A percentile compares a stretch with the other conserved stretches of the same genome.
Conservation (phyloP, 2,797 vertebrate genomes). For the Phyllotis vaccarum region DNA sequence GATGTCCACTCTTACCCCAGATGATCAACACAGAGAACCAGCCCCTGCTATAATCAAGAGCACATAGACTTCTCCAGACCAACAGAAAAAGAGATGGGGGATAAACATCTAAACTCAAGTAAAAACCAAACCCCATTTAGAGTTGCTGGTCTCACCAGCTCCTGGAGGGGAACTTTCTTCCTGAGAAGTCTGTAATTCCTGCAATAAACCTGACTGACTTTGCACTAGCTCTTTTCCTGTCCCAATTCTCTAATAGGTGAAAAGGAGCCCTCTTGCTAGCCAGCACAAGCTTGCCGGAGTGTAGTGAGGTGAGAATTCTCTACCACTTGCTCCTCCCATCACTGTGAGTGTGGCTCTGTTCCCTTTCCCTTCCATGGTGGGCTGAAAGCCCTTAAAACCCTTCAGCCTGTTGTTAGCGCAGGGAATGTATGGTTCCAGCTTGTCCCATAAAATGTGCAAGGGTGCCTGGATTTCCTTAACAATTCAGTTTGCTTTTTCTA, state of each 20-base stretch:
- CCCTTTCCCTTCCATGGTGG: too few relatives aligned
- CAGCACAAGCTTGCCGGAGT: neutral
- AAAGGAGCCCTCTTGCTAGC: neutral
- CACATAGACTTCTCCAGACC: neutral
- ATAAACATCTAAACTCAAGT: neutral
- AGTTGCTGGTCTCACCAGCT: neutral
- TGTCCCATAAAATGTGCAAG: neutral
- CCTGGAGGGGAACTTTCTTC: neutral
- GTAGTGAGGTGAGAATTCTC: neutral
- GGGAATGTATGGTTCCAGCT: neutral
- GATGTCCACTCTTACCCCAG: neutral
- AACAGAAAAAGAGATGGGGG: neutral
- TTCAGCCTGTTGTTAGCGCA: neutral
- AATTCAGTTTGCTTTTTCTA: neutral
- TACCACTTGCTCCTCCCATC: neutral
- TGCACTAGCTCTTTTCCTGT: neutral
- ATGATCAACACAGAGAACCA: neutral
- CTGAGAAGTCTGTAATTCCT: neutral
- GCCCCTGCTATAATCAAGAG: too few relatives aligned
- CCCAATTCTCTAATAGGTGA: neutral
- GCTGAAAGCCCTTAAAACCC: neutral
- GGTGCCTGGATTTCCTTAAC: neutral
- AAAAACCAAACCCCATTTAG: neutral
- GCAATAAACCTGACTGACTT: neutral
- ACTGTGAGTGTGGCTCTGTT: neutral